Percentiles rank a stretch among this genome's conserved stretches.
These are phyloP conservation scores for Acrocyrtus sp. DNA, from an alignment of 2,888 invertebrate species.

Conservation along the genomic window DNA sequence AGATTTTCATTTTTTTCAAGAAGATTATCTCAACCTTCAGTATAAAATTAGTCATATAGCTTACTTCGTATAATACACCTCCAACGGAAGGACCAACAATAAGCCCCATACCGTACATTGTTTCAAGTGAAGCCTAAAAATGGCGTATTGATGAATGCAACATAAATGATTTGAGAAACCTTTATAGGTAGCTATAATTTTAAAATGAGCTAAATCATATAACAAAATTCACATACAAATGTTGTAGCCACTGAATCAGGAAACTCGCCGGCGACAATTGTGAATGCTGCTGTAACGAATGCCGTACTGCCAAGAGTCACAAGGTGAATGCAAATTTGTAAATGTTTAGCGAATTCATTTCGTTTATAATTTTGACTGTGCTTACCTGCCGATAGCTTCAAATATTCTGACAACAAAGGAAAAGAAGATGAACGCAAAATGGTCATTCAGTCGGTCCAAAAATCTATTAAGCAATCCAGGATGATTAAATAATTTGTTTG, in stretches of 20 bases:
- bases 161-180: not conserved
- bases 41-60: too few relatives aligned
- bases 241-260: slow-evolving; percentile 85
- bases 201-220: not conserved
- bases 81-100: slow-evolving; percentile 73
- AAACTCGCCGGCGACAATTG: slow-evolving; percentile 88
- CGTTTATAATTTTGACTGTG: too few relatives aligned
- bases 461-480: slow-evolving; percentile 32
- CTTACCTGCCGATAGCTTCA: too few relatives aligned
- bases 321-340: not conserved
- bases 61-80: slow-evolving; percentile 80
- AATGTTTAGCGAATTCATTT: too few relatives aligned
- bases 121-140: slow-evolving; percentile 64
- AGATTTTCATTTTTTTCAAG: too few relatives aligned
- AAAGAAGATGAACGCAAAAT: slow-evolving; percentile 78
- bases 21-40: too few relatives aligned
- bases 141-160: slow-evolving; percentile 8
- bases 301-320: too few relatives aligned
- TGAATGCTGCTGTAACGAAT: slow-evolving; percentile 87
- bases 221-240: slow-evolving; percentile 73
- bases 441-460: slow-evolving; percentile 64
- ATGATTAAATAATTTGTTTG: not conserved
- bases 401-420: slow-evolving; percentile 83
- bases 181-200: not conserved
- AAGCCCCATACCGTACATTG: slow-evolving; percentile 69